phyloP scores from a whole-genome alignment of 2,113 vertebrate genomes.

The Calonectris borealis region DNA sequence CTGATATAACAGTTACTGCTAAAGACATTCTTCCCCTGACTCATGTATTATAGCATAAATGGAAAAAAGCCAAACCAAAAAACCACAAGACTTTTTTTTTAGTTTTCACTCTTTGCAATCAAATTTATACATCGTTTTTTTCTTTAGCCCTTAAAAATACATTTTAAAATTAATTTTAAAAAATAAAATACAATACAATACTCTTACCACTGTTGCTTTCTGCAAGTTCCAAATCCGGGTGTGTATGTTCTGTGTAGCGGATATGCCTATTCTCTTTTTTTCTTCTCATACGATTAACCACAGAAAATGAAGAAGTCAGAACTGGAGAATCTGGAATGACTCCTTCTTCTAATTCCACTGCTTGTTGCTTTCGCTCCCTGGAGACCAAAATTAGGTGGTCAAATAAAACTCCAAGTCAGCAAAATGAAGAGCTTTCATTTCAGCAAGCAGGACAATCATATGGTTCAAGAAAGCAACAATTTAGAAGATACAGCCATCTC shows the following conservation, averaged over 20 bases:
- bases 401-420: background rate
- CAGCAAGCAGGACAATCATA: background rate
- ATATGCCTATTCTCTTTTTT: constrained; percentile 78
- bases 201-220: constrained; percentile 57
- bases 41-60: background rate
- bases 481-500: background rate
- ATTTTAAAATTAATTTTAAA: background rate
- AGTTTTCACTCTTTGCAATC: background rate
- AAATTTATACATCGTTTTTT: background rate
- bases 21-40: background rate
- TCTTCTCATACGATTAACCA: constrained; percentile 82
- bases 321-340: constrained; percentile 90
- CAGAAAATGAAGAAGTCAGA: constrained; percentile 76
- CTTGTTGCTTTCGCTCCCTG: constrained; percentile 65
- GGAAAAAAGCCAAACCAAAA: background rate
- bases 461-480: background rate
- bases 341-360: constrained; percentile 76
- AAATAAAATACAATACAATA: background rate
- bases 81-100: rapidly evolving
- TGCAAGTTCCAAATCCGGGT: constrained; percentile 31
- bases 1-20: background rate
- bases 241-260: constrained; percentile 80
- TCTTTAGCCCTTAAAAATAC: background rate
- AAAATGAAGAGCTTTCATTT: background rate
- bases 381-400: background rate